Conservation (phyloP, 1,140 invertebrate genomes). For the Catajapyx aquilonaris region DNA sequence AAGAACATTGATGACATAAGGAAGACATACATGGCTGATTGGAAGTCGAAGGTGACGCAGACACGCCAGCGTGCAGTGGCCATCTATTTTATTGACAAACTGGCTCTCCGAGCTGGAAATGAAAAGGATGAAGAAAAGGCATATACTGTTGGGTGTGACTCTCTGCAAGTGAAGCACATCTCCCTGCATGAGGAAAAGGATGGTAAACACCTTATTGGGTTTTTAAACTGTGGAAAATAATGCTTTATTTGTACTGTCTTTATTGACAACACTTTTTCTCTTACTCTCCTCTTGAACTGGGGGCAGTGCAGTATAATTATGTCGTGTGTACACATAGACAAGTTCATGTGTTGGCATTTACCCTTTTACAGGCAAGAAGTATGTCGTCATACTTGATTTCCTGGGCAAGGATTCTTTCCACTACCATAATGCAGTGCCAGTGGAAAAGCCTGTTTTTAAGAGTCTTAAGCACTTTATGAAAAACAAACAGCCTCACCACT, state of each 20-base stretch:
- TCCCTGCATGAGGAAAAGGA: constrained; percentile 32
- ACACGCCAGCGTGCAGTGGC: constrained; percentile 43
- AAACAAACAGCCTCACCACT: constrained; percentile 83
- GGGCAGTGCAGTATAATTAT: too few relatives aligned
- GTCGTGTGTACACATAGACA: too few relatives aligned
- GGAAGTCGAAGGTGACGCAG: constrained; percentile 43
- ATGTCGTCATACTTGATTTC: constrained; percentile 99
- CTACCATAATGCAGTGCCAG: constrained; percentile 93
- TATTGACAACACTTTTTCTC: too few relatives aligned
- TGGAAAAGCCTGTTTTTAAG: constrained; percentile 96
- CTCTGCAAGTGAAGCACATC: too few relatives aligned
- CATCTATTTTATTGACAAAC: constrained; percentile 48
- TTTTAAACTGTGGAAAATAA: too few relatives aligned
- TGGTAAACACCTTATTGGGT: too few relatives aligned
- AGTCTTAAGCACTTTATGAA: constrained; percentile 96
- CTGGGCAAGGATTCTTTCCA: constrained; percentile 72
- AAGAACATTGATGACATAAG: constrained; percentile 33
- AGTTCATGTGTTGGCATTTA: too few relatives aligned
- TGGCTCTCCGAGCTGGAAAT: too few relatives aligned
- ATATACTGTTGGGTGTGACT: constrained; percentile 51
- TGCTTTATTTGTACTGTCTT: too few relatives aligned
- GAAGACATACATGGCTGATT: constrained; percentile 38
- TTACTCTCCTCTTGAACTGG: too few relatives aligned
- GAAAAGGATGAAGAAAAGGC: constrained; percentile 44
- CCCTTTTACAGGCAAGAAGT: too few relatives aligned